Conservation (phyloP, 2,113 vertebrate genomes). For the Notarius quadriscutis region DNA sequence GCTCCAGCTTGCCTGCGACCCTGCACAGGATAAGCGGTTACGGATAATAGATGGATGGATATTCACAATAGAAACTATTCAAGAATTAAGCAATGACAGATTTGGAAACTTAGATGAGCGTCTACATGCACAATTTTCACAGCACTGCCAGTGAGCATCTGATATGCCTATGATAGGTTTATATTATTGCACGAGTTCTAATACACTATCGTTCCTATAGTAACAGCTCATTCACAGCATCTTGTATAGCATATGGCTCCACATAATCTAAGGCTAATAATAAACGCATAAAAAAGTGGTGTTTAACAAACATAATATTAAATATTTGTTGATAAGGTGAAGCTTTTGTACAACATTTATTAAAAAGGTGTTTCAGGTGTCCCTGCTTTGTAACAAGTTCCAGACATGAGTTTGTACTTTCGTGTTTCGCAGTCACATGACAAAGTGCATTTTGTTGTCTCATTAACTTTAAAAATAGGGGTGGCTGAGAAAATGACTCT, state of each 20-base stretch:
- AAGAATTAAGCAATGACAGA: too few relatives aligned
- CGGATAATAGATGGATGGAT: too few relatives aligned
- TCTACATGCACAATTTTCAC: too few relatives aligned
- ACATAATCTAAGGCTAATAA: slow-evolving; percentile 1
- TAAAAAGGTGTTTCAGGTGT: neutral
- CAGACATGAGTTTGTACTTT: neutral
- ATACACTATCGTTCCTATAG: neutral
- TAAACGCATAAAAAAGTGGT: neutral
- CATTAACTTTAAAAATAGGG: neutral
- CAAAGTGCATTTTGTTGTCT: neutral
- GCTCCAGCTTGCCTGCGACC: too few relatives aligned
- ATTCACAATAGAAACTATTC: too few relatives aligned
- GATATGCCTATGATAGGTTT: neutral
- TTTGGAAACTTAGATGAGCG: too few relatives aligned
- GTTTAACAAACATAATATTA: neutral
- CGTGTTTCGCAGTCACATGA: neutral
- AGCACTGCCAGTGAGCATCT: too few relatives aligned
- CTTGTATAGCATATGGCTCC: neutral
- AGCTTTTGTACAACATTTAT: neutral
- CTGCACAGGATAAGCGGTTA: too few relatives aligned
- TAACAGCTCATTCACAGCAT: neutral
- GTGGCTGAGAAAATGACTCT: neutral
- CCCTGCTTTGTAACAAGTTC: neutral
- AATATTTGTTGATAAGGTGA: neutral
- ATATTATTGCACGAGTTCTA: neutral